Evolutionary conservation across 2,797 vertebrate species (phyloP).

Genomic region (Ceyx erithaca): DNA sequence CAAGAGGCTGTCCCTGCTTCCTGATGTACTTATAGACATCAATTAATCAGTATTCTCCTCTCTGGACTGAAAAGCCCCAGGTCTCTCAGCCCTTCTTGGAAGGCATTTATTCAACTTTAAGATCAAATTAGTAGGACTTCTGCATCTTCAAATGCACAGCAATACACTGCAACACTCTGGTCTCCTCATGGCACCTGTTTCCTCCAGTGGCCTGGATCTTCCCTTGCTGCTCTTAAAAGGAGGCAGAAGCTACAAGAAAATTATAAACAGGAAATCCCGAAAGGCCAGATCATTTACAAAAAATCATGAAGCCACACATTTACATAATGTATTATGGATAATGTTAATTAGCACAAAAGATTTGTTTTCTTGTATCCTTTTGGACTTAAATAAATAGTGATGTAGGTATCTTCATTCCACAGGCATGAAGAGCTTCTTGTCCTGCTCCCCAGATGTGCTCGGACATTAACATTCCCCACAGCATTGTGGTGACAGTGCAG

Average conservation of each 20-base stretch:
- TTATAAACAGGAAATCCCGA: neutral
- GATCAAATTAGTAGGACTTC: neutral
- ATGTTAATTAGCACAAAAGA: neutral
- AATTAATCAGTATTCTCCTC: too few species aligned
- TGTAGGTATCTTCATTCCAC: neutral
- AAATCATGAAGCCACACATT: neutral
- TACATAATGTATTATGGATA: neutral
- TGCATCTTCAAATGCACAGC: neutral
- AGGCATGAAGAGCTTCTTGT: neutral
- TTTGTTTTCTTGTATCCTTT: neutral
- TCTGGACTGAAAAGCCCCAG: too few species aligned
- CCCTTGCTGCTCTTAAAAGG: neutral
- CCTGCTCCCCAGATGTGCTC: neutral
- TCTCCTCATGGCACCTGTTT: neutral
- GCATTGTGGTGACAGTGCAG: neutral
- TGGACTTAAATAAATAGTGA: neutral
- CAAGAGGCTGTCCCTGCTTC: too few species aligned
- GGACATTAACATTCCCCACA: neutral
- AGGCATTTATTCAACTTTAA: neutral
- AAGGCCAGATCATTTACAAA: neutral
- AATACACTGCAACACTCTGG: neutral
- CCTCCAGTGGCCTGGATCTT: neutral
- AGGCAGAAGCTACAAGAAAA: neutral
- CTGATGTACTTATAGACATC: too few species aligned
- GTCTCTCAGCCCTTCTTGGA: too few species aligned